Evolutionary conservation across 2,888 invertebrate genomes (phyloP).

Genomic region (Lasioglossum malachurum): DNA sequence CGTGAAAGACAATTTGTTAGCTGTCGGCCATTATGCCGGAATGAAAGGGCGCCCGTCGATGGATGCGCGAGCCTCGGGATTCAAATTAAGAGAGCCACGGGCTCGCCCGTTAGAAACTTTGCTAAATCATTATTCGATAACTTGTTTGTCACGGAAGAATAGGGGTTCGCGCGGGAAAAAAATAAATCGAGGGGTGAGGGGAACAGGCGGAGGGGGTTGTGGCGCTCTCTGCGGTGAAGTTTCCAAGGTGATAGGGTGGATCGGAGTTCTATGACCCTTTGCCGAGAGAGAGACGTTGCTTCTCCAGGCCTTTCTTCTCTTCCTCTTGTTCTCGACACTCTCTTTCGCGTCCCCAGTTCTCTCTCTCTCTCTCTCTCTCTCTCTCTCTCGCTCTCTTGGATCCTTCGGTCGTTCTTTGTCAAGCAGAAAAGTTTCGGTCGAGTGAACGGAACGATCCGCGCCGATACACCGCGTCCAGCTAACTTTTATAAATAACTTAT

Average conservation of each 20-base stretch:
- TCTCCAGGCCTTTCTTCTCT: constrained; percentile 13
- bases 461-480: constrained; percentile 50
- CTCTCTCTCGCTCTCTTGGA: constrained; percentile 9
- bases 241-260: constrained; percentile 37
- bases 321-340: constrained; percentile 17
- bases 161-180: constrained; percentile 1
- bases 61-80: background rate
- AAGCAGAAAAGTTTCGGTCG: constrained; percentile 66
- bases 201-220: constrained; percentile 4
- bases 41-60: background rate
- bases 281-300: background rate
- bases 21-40: background rate
- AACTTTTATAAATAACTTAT: constrained; percentile 68
- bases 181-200: constrained; percentile 11
- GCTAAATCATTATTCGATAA: constrained; percentile 23
- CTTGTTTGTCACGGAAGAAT: constrained; percentile 27
- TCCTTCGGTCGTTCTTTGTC: constrained; percentile 50
- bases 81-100: background rate
- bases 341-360: background rate
- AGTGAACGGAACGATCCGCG: constrained; percentile 62
- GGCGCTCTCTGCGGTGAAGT: constrained; percentile 14
- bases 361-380: background rate
- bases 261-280: constrained; percentile 51
- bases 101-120: background rate
- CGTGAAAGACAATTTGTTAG: constrained; percentile 33